A percentile compares a stretch with the other conserved stretches of the same genome.
Evolutionary conservation across 2,888 invertebrate genomes (phyloP).

Genomic region (Ecliptopera silaceata): DNA sequence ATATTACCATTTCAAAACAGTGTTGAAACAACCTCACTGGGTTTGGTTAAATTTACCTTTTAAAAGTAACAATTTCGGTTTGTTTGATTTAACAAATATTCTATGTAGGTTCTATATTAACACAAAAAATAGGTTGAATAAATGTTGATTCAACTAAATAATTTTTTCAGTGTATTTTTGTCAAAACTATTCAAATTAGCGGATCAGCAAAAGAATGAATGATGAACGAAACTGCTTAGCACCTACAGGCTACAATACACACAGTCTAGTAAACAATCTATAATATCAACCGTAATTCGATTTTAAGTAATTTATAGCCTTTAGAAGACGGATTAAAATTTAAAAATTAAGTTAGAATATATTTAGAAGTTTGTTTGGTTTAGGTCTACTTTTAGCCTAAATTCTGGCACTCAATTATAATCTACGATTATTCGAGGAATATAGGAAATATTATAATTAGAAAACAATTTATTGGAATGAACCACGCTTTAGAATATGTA

Average conservation of each 20-base stretch:
- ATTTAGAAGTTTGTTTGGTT: constrained; percentile 2
- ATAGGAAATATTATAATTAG: neutral
- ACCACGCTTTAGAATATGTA: neutral
- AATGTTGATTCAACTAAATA: too few species aligned
- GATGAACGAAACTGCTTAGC: constrained; percentile 13
- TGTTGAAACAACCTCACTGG: too few species aligned
- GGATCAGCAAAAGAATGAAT: neutral
- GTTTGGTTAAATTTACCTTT: too few species aligned
- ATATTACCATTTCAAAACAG: too few species aligned
- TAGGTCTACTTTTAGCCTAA: neutral
- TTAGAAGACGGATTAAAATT: constrained; percentile 8
- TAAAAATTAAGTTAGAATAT: constrained; percentile 2
- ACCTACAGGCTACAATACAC: constrained; percentile 17
- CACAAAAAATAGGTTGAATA: too few species aligned
- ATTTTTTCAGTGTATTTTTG: too few species aligned
- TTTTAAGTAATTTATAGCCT: constrained; percentile 10
- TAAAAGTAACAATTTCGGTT: too few species aligned
- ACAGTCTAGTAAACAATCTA: constrained; percentile 23
- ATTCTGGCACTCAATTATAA: constrained; percentile 13
- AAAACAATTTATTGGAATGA: neutral
- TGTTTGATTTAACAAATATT: too few species aligned
- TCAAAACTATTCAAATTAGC: too few species aligned
- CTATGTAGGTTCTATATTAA: too few species aligned
- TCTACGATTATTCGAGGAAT: constrained; percentile 19
- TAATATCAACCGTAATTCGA: constrained; percentile 21